A percentile compares a stretch with the other conserved stretches of the same genome.
Conservation (phyloP, 2,888 invertebrate species). For the Subacronicta megacephala region DNA sequence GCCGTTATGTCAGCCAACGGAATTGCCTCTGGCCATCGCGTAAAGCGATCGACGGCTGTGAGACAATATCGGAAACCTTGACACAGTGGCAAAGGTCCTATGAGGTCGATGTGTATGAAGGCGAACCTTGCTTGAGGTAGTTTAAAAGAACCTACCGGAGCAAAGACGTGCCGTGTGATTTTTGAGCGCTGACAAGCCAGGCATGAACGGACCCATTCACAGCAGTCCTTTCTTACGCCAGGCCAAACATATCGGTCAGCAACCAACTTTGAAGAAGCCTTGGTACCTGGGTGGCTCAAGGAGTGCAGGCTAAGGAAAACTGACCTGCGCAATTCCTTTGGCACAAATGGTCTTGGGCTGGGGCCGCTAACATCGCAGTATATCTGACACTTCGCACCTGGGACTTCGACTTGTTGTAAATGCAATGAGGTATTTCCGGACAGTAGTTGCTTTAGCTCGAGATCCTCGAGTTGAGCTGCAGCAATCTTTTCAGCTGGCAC, state of each 20-base stretch:
- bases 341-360: not conserved
- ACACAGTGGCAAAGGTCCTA: constrained; percentile 8
- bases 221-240: not conserved
- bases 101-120: too few relatives aligned
- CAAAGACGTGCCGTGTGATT: constrained; percentile 1
- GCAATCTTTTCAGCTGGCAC: too few relatives aligned
- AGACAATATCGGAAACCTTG: constrained; percentile 9
- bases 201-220: constrained; percentile 7
- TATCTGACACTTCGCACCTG: too few relatives aligned
- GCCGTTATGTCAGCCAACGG: constrained; percentile 5
- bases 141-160: constrained; percentile 1
- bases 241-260: not conserved
- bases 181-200: constrained; percentile 9
- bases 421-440: too few relatives aligned
- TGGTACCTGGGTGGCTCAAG: too few relatives aligned
- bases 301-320: too few relatives aligned
- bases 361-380: too few relatives aligned
- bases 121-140: not conserved
- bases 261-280: not conserved
- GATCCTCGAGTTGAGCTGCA: too few relatives aligned
- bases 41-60: constrained; percentile 12
- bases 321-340: too few relatives aligned
- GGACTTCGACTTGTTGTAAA: too few relatives aligned
- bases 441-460: too few relatives aligned
- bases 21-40: constrained; percentile 10